A percentile compares a stretch with the other conserved stretches of the same genome.
phyloP scores from a whole-genome alignment of 2,113 vertebrate genomes.

The Sinocyclocheilus anshuiensis region DNA sequence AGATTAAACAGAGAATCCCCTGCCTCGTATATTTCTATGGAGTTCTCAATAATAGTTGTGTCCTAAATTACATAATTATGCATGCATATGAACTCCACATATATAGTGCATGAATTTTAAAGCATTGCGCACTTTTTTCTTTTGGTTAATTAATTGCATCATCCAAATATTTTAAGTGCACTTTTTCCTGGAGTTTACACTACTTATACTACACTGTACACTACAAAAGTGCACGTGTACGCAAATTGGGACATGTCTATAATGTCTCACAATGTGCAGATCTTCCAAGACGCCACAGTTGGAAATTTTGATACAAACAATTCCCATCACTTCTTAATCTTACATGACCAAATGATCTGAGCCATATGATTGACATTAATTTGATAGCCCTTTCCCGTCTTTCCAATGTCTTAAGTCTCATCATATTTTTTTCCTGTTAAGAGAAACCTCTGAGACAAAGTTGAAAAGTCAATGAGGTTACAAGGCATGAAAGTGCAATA shows the following conservation, averaged over 20 bases:
- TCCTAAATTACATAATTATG: background rate
- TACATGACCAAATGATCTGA: background rate
- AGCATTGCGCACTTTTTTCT: background rate
- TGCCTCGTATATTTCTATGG: background rate
- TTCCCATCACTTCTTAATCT: background rate
- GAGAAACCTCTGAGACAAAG: background rate
- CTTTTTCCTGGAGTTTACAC: background rate
- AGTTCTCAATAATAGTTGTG: too few relatives aligned
- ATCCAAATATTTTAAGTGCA: background rate
- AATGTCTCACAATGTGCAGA: background rate
- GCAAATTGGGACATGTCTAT: background rate
- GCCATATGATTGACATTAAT: background rate
- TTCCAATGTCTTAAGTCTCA: background rate
- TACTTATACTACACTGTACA: background rate
- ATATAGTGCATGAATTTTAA: too few relatives aligned
- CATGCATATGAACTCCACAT: too few relatives aligned
- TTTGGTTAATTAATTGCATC: background rate
- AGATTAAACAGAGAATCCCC: background rate
- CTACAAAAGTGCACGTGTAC: background rate
- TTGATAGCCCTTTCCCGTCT: background rate
- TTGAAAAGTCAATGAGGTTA: background rate
- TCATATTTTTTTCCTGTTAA: background rate
- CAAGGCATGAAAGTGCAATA: background rate
- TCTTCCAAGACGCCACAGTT: background rate
- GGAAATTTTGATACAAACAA: background rate